Base-by-base conservation (phyloP, 2,888 invertebrate species). In the Poecilobothrus nobilitatus region DNA sequence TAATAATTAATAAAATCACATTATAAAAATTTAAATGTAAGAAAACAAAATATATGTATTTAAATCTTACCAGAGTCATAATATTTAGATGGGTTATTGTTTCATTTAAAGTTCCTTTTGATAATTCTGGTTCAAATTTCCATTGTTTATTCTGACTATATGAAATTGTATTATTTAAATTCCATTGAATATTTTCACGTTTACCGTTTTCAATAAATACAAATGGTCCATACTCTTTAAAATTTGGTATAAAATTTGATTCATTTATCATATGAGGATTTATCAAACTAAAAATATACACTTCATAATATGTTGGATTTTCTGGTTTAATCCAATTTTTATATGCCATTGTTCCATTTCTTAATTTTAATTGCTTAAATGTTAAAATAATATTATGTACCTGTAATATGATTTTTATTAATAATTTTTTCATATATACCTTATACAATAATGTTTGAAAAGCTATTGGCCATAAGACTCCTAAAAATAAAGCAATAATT, bases 61-160 rank as follows among this genome's bases (percentile, higher is more conserved):
- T 27, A 27, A 27, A 27, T 84, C 89, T 86, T 81, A 94, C 94
- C 76, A 87, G 86, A 53, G 89, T 85, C 27, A 94, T 86, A 27
- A 90, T 88, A 83, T 95, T 95, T 67, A 94, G 80, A 71, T 87
- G 89, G 10, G 90, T 90, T 68, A 95, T 84, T 73, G 81, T 74
- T 75, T 91, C 90, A 0, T 85, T 80, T 6, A 93, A 83, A 27
- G 82, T 82, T 8, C 94, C 94, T 70, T 84, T 87, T 0, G 94
- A 92, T n/a, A 72, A 72, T 20, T 88, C 84, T 20, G 88, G 84
- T 10, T 87, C 87, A 81, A 89, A 95, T 74, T 86, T 82, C 91
- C 93, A 95, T 37, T 84, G 84, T 72, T 91, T 85, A 73, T 86
- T 86, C 78, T 92, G 91, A 79, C 87, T 87, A 79, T 89, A 95